Evolutionary conservation across 2,888 invertebrate species (phyloP).

Genomic region (Psococerastis gibbosa): DNA sequence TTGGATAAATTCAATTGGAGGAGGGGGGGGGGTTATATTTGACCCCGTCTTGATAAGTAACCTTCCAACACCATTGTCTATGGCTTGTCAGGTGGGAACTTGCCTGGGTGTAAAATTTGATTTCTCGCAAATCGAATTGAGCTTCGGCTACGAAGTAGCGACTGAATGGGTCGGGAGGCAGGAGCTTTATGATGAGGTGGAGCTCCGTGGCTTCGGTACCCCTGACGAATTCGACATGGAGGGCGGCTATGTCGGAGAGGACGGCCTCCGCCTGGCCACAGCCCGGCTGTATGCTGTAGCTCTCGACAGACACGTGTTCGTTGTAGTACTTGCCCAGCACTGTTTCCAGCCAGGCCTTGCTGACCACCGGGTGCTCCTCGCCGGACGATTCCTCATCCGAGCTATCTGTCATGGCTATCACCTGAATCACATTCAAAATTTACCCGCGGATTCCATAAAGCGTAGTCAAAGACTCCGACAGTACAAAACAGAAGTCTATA

Average conservation of each 20-base stretch:
- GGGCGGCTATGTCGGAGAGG: constrained; percentile 58
- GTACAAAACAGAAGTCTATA: too few species aligned
- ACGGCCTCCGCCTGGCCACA: constrained; percentile 46
- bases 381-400: constrained; percentile 24
- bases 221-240: constrained; percentile 40
- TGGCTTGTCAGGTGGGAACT: too few species aligned
- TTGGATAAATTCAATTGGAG: too few species aligned
- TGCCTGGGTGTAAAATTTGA: constrained; percentile 63
- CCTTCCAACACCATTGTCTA: too few species aligned
- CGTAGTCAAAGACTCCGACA: too few species aligned
- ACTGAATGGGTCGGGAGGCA: constrained; percentile 61
- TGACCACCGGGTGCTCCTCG: constrained; percentile 31
- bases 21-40: too few species aligned
- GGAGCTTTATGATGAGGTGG: constrained; percentile 49
- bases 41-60: too few species aligned
- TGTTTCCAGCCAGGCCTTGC: constrained; percentile 35
- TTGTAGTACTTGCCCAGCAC: constrained; percentile 31
- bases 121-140: constrained; percentile 63
- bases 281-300: constrained; percentile 35
- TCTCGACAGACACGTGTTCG: constrained; percentile 25
- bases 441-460: too few species aligned
- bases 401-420: constrained; percentile 30
- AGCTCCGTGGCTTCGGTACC: constrained; percentile 23
- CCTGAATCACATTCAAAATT: too few species aligned
- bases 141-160: constrained; percentile 64